These are phyloP conservation scores for Macropus fuliginosus DNA, from an alignment of 2,797 vertebrate genomes.

Conservation along the genomic window DNA sequence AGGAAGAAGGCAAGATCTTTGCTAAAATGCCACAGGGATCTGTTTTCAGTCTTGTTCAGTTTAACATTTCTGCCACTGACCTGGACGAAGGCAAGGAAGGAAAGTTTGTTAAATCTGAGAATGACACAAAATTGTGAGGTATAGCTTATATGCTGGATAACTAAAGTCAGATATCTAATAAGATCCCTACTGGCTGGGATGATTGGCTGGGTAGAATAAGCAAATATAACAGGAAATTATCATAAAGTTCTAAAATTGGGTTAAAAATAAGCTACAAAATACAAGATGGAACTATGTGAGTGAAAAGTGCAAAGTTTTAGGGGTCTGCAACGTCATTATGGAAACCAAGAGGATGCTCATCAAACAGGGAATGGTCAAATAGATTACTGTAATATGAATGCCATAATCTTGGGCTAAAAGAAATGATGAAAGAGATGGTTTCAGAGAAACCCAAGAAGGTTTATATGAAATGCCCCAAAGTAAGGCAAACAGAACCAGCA, in stretches of 20 bases:
- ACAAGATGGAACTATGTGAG: too few relatives aligned
- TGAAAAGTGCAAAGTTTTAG: too few relatives aligned
- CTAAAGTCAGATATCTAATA: neutral
- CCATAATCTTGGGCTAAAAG: neutral
- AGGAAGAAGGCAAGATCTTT: neutral
- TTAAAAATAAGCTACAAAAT: too few relatives aligned
- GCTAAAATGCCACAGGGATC: neutral
- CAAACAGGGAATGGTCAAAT: neutral
- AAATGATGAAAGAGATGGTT: neutral
- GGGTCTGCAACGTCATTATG: too few relatives aligned
- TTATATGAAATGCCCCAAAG: neutral
- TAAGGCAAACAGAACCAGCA: neutral
- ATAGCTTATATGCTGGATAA: neutral
- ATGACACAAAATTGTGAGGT: neutral
- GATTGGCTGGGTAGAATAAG: too few relatives aligned
- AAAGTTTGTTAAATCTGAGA: neutral
- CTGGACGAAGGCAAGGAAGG: neutral
- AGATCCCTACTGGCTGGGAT: neutral
- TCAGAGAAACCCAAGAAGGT: neutral
- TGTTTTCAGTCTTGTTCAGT: neutral
- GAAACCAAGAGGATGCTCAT: neutral
- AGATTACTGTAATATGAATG: neutral
- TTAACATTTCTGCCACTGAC: neutral
- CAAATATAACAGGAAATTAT: neutral
- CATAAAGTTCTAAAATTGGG: neutral